Evolutionary conservation across 2,113 vertebrate species (phyloP), one percentile per base, ranked within the genome.

Genomic region (Ancistrus triradiatus): DNA sequence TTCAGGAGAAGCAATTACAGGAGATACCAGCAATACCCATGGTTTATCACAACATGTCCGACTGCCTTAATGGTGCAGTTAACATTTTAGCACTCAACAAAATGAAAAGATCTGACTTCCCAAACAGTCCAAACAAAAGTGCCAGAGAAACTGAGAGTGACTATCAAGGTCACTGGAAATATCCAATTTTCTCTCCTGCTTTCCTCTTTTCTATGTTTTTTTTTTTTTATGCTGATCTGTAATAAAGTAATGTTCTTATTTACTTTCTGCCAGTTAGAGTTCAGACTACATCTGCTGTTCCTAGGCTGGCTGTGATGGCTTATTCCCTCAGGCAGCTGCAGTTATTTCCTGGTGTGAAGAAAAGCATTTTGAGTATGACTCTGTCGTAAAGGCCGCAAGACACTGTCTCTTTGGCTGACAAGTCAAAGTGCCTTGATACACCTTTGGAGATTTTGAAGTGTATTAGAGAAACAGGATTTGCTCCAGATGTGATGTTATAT

Each of bases 1-100:
- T 69, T 71, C 52, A 15, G 27, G 63, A 63, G 59, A 76, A 72
- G 63, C 71, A 78, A 80, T 76, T 74, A 73, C 53, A 78, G 71
- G 66, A 76, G 44, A 68, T 78, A 71, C 75, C 62, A 77, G 38
- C 58, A 17, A 58, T 72, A 63, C 56, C 50, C 37, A 6, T 70
- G 58, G 56, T 70, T 73, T 76, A 72, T 74, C 63, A 53, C 71
- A 73, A 69, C 65, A 76, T 62, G 58, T 63, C 56, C 65, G 50
- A 40, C 52, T 38, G 58, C 49, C 21, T 52, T 74, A 71, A 74
- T 72, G 57, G 64, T 24, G 53, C 58, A 62, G 66, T 72, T 65
- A 68, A 76, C 69, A 66, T 69, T 70, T 70, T 56, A 70, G 48
- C 55, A 61, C 52, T 70, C 42, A 40, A 46, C 44, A 51, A 75